These are phyloP conservation scores for Hydropsyche tenuis DNA, from an alignment of 1,140 invertebrate genomes.

Conservation along the genomic window DNA sequence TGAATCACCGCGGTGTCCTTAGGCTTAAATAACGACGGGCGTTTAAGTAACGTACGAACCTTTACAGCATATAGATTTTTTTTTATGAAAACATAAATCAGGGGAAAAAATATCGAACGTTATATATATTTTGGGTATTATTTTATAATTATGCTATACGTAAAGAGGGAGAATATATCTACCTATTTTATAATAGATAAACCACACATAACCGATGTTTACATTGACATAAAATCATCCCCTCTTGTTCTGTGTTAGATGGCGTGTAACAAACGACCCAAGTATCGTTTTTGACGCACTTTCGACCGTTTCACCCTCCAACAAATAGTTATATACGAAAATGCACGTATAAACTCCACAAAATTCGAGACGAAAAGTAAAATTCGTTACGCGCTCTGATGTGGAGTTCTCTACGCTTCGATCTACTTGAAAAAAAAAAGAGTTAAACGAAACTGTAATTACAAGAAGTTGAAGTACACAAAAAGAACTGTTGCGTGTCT, in stretches of 20 bases:
- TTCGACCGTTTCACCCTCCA: neutral
- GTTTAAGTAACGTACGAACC: neutral
- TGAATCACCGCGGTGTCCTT: neutral
- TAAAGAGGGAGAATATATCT: neutral
- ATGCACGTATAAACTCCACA: neutral
- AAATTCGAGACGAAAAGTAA: neutral
- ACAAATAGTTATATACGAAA: conserved; percentile 4
- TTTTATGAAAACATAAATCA: too few relatives aligned
- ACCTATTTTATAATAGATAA: neutral
- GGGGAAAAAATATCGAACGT: neutral
- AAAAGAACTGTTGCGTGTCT: conserved; percentile 33
- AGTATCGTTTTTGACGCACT: conserved; percentile 11
- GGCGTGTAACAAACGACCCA: conserved; percentile 13
- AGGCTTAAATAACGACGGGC: neutral
- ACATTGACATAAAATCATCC: conserved; percentile 27
- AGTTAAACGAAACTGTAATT: conserved; percentile 20
- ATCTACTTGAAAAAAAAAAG: neutral
- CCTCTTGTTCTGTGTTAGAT: conserved; percentile 7
- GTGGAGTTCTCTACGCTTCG: neutral
- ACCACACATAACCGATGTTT: conserved; percentile 15
- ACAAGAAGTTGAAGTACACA: conserved; percentile 5
- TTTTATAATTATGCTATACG: neutral
- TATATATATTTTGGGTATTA: neutral
- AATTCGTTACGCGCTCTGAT: neutral
- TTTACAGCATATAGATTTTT: neutral